Evolutionary conservation across 2,113 vertebrate species (phyloP).

Genomic region (Lasiurus cinereus): DNA sequence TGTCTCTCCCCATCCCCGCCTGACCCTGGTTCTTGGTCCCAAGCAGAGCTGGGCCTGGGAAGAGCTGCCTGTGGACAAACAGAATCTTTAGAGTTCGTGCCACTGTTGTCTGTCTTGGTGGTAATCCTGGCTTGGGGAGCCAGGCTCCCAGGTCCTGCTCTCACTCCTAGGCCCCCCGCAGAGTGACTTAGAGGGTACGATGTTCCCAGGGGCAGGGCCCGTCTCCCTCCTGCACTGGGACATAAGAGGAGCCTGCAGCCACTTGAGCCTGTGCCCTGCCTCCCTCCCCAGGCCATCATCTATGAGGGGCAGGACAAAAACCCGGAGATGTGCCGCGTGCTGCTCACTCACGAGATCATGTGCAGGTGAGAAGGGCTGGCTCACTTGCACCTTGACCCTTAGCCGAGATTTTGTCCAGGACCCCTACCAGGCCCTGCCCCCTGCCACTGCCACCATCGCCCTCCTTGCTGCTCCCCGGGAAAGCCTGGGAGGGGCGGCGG

Average conservation of each 20-base stretch:
- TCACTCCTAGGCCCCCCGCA: not conserved
- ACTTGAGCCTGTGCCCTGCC: not conserved
- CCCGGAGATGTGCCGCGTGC: conserved; percentile 97
- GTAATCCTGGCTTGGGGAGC: not conserved
- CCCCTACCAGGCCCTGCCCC: not conserved
- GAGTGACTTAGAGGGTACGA: not conserved
- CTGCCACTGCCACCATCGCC: not conserved
- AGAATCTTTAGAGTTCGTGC: not conserved
- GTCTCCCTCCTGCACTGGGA: no score
- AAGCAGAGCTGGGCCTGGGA: not conserved
- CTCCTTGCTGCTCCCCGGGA: not conserved
- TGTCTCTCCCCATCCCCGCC: no score
- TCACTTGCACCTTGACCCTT: not conserved
- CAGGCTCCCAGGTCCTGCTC: not conserved
- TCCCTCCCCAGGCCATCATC: conserved; percentile 91
- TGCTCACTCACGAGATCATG: conserved; percentile 97
- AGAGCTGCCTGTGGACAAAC: not conserved
- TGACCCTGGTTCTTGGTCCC: not conserved
- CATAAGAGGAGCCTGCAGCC: not conserved
- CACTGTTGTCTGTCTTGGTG: no score
- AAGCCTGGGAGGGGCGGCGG: not conserved
- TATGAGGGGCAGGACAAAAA: conserved; percentile 99
- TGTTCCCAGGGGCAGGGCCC: not conserved
- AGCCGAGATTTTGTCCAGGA: not conserved
- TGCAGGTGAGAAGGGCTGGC: conserved; percentile 90